Evolutionary conservation across 2,797 vertebrate species (phyloP), one percentile per base, ranked within the genome.

Genomic region (Heterohyrax brucei): DNA sequence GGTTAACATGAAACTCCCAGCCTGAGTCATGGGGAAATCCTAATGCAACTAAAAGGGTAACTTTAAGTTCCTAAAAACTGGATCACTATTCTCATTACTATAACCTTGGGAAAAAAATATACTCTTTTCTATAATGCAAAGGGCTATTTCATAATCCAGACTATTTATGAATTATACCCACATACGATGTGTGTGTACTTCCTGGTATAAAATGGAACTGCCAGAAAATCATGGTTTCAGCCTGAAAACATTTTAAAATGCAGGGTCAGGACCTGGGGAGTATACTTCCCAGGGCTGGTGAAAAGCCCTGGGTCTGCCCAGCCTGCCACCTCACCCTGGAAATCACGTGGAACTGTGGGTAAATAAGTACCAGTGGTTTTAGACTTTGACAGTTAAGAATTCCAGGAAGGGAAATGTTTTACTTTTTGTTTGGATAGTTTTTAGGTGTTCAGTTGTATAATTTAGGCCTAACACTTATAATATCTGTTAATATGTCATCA

Each of bases 91-190:
- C 80, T 89, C 81, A 75, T 70, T 53, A 75, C 59, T 39, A 75
- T 44, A 68, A 89, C 83, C 75, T 96, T 87, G 94, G 89, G 4
- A 66, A 95, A 53, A 78, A 16, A 93, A 91, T 50, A 19, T 6
- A 61, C 3, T 64, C 7, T 76, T 75, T 61, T 50, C 39, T 85
- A 44, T 19, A 70, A 90, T 53, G 39, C 68, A 89, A 94, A 93
- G 56, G 26, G 44, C 18, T 56, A 1, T 44, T 87, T 81, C 61
- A 61, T 89, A 81, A 68, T 16, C 1, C 26, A 53, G 33, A 46
- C 80, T 89, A 44, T 96, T 92, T 81, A 61, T 70, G 33, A 53
- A 9, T 21, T 93, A 28, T 56, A 21, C n/a, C 62, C 85, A 91
- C 44, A 64, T 12, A 33, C 48, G 61, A 80, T 64, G 24, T 46